These are phyloP conservation scores for Chrysolina haemoptera DNA, from an alignment of 2,888 invertebrate genomes.

Conservation along the genomic window DNA sequence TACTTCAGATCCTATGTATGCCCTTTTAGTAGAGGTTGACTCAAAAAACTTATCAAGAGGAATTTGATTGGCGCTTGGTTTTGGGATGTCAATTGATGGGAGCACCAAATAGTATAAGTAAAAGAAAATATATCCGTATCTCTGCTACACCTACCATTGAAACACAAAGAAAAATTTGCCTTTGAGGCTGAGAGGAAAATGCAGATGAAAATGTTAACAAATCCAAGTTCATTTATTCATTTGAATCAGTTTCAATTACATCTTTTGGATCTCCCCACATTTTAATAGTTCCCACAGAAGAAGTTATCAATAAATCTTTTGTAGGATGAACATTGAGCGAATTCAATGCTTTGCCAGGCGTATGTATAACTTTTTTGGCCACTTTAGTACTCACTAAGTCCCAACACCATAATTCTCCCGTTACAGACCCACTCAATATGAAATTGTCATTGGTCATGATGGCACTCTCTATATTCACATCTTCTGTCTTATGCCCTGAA, in stretches of 20 bases:
- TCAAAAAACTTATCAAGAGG: too few relatives aligned
- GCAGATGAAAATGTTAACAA: too few relatives aligned
- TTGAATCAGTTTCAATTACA: background rate
- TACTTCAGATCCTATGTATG: too few relatives aligned
- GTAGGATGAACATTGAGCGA: conserved; percentile 89
- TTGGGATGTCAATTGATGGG: too few relatives aligned
- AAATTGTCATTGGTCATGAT: conserved; percentile 88
- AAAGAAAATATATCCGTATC: too few relatives aligned
- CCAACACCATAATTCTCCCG: conserved; percentile 90
- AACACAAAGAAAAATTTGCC: too few relatives aligned
- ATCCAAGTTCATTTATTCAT: background rate
- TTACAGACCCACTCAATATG: conserved; percentile 91
- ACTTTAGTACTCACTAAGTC: conserved; percentile 86
- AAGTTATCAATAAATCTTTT: conserved; percentile 80
- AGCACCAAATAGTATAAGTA: too few relatives aligned
- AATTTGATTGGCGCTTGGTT: too few relatives aligned
- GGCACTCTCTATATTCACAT: conserved; percentile 90
- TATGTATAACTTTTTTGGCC: conserved; percentile 72
- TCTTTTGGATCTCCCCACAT: conserved; percentile 74
- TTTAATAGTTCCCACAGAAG: conserved; percentile 80
- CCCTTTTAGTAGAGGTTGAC: too few relatives aligned
- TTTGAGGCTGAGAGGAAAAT: too few relatives aligned
- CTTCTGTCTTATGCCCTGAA: conserved; percentile 85
- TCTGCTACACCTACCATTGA: too few relatives aligned
- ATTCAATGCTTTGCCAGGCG: conserved; percentile 77